Evolutionary conservation across 2,113 vertebrate genomes (phyloP), one percentile per base, ranked within the genome.

Genomic region (Chloebia gouldiae): DNA sequence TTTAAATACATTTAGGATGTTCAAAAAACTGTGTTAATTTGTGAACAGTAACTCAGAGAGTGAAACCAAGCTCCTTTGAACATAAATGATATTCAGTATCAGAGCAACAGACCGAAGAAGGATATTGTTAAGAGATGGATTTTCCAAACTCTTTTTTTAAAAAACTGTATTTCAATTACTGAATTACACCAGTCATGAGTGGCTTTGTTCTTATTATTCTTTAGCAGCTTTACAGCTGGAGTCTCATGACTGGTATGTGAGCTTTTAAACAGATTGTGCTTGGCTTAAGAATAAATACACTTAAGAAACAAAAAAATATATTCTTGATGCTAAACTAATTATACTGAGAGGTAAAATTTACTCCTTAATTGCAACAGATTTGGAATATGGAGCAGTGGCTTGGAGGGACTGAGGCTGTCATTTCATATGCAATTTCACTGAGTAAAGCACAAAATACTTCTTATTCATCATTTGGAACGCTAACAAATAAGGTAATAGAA

Each of bases 401-500:
- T 73, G 25, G 78, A 95, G 44, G 54, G 54, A 59, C 73, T 86
- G 72, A 91, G 61, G 39, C 61, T 94, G 37, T 60, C 65, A 71
- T 79, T 45, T 85, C 17, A 57, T 71, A 89, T 8, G 56, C 27
- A 66, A 87, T 91, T 93, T 94, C 81, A 85, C 49, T 76, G 57
- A 11, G 2, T 71, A 81, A 87, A 72, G 77, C 49, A 89, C 40
- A 93, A 86, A 88, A 86, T 70, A 86, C 5, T 86, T 33, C 47
- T 83, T 72, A 70, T 61, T 45, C 79, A 64, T 77, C 30, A 61
- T 54, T 33, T 86, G 59, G 54, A 94, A 77, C 30, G 65, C 86
- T 92, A 86, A 73, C 33, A 90, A 88, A 42, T 73, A 80, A 83
- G 51, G 47, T 92, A 86, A 86, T 92, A 80, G 59, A 90, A 91